Base-by-base conservation (phyloP, 2,113 vertebrate species). In the Ophthalmolycus amberensis region DNA sequence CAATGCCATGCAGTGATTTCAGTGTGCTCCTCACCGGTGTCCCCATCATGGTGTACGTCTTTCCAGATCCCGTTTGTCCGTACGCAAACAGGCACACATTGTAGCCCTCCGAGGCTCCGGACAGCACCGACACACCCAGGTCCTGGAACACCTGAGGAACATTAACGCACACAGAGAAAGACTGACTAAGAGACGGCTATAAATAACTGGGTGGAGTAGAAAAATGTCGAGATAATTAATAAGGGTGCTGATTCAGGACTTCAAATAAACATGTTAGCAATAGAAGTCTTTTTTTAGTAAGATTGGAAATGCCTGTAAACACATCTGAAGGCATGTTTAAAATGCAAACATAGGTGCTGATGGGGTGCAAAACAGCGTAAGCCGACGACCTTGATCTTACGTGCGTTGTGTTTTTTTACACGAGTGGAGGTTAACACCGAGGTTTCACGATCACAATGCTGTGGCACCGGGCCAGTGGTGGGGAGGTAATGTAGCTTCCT, bases 31-130 rank as follows among this genome's bases (percentile, higher is more conserved):
- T 98, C 89, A 99, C 98, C 86, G 96, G 96, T 40, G 97, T 97
- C 42, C 98, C 98, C 95, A 99, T 97, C 98, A 99, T 99, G 76
- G 98, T 99, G 76, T 99, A 97, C 0, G 98, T 99, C 94, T 99
- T 99, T 75, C 98, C 98, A 71, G 98, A 98, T 85, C 98, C 98
- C 0, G 98, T 99, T 93, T 99, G 98, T 71, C 98, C 98, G 68
- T 99, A 99, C 4, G 98, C 98, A 94, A 99, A 99, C 78, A 99
- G 95, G 85, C 98, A 99, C 83, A 99, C 97, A n/a, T 99, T 99
- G 93, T 99, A 99, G 75, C 98, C 98, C 91, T 94, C 94, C 37
- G 96, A 95, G 5, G 97, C 98, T 88, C 96, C 97, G 0, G 96
- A 95, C 68, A 99, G 92, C 44, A 99, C 97, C 8, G 95, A 97